Evolutionary conservation across 2,888 invertebrate genomes (phyloP), one percentile per base, ranked within the genome.

Genomic region (Acleris sparsana): DNA sequence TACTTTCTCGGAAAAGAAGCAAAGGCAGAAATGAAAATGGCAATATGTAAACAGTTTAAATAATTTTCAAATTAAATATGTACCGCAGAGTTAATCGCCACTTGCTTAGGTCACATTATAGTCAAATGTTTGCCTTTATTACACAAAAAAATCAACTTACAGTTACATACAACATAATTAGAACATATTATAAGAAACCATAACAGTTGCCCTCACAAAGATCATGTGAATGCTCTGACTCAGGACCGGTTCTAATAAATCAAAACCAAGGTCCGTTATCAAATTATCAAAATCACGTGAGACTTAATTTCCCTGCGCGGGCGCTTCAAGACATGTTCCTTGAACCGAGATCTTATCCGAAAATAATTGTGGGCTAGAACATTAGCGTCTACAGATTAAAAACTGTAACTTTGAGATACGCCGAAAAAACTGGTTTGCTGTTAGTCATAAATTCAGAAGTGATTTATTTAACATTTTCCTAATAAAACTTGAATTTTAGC

Each of bases 251-350:
- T 84, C 65, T 62, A 84, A 91, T 90, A 91, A 92, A 92, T 92
- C 91, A 92, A 88, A 85, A 57, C 71, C 73, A 73, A 70, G 71
- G 83, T 78, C 82, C 80, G 91, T 91, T 92, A 92, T 92, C 92
- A 92, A 89, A 91, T 89, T 90, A 92, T 92, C 92, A 90, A 87
- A 86, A 80, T 83, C 90, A 91, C 92, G 91, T 90, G 84, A 86
- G 87, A 79, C 84, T 90, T 89, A 90, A 91, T 90, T 91, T 88
- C 80, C 79, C 80, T 86, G 80, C 89, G 91, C 66, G 13, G 61
- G 62, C 61, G 88, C 82, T 83, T 85, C 86, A 88, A 90, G 88
- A 85, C 85, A 82, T 84, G 85, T 91, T 90, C 89, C 86, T 81
- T 87, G 91, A 89, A 89, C 80, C 70, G 72, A 79, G 89, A 90